Percentiles rank a stretch among this genome's conserved stretches.
phyloP scores from a whole-genome alignment of 1,140 invertebrate species.

The Bilobella aurantiaca region DNA sequence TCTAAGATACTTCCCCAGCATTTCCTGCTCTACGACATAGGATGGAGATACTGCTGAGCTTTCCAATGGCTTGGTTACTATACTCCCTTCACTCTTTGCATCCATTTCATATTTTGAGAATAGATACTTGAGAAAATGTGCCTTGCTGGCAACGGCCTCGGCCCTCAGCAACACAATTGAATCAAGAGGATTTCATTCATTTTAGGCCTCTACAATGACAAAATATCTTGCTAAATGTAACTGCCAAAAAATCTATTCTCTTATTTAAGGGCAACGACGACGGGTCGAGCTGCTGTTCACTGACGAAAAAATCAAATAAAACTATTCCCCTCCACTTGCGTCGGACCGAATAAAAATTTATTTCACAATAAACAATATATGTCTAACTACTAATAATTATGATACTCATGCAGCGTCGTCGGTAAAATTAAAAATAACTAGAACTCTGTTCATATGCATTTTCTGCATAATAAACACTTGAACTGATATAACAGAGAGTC shows the following conservation, averaged over 20 bases:
- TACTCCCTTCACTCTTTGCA: not conserved
- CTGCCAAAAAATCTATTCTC: constrained; percentile 4
- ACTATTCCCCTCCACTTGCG: too few relatives aligned
- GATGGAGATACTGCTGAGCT: not conserved
- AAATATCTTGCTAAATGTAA: constrained; percentile 4
- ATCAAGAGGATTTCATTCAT: constrained; percentile 5
- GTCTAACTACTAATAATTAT: too few relatives aligned
- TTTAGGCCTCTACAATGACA: not conserved
- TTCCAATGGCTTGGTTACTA: too few relatives aligned
- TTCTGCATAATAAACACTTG: too few relatives aligned
- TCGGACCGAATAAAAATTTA: not conserved
- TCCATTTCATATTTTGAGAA: constrained; percentile 9
- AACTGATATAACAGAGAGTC: too few relatives aligned
- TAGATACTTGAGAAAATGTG: constrained; percentile 7
- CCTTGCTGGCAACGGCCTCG: not conserved
- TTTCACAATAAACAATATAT: too few relatives aligned
- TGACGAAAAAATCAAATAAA: too few relatives aligned
- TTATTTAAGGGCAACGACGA: too few relatives aligned
- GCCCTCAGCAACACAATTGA: not conserved
- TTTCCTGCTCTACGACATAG: not conserved
- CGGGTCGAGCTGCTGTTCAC: too few relatives aligned
- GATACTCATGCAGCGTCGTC: too few relatives aligned
- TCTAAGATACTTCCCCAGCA: not conserved
- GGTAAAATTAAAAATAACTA: too few relatives aligned
- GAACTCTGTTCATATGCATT: too few relatives aligned